phyloP scores from a whole-genome alignment of 2,888 invertebrate genomes.

The Tenthredo livida region DNA sequence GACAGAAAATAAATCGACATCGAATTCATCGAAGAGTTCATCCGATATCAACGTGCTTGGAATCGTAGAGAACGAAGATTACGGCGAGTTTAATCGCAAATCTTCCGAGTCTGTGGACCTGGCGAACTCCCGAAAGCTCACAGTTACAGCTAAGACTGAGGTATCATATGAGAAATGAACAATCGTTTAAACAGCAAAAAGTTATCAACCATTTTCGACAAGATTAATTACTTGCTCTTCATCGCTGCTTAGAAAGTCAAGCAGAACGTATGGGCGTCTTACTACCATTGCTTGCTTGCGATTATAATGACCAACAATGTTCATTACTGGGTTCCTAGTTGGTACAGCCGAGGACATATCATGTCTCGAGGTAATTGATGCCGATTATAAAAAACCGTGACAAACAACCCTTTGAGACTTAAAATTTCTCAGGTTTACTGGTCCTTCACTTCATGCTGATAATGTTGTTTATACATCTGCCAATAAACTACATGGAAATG shows the following conservation, averaged over 20 bases:
- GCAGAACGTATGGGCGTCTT: conserved; percentile 5
- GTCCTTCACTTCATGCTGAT: conserved; percentile 29
- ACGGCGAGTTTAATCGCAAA: neutral
- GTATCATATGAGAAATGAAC: neutral
- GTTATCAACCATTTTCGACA: neutral
- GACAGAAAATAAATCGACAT: neutral
- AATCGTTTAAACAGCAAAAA: neutral
- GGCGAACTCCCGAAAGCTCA: neutral
- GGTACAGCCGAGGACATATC: neutral
- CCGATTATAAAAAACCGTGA: neutral
- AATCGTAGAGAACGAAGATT: neutral
- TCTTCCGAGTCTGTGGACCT: conserved; percentile 17
- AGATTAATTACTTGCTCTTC: neutral
- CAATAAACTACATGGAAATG: conserved; percentile 44
- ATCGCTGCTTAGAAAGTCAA: neutral
- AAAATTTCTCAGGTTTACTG: conserved; percentile 3
- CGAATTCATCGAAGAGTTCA: neutral
- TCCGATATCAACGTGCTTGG: neutral
- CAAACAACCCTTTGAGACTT: neutral
- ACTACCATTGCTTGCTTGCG: conserved; percentile 30
- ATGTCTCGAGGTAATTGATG: neutral
- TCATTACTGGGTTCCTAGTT: neutral
- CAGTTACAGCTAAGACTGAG: neutral
- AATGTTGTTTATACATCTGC: conserved; percentile 35
- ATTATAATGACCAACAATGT: conserved; percentile 4